A percentile compares a stretch with the other conserved stretches of the same genome.
These are phyloP conservation scores for Cherax quadricarinatus DNA, from an alignment of 1,140 invertebrate genomes.

Conservation along the genomic window DNA sequence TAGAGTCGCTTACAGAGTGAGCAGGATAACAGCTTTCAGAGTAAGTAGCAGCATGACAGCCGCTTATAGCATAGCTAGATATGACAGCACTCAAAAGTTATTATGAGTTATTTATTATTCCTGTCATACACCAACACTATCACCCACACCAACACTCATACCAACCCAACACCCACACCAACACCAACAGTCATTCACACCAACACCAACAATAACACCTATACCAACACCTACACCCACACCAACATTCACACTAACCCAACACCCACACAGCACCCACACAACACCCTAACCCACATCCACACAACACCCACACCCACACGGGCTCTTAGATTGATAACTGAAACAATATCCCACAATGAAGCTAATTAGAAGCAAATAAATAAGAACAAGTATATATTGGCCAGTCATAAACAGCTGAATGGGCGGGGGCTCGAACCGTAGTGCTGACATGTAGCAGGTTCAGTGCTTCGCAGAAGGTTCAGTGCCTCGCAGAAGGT, in stretches of 20 bases:
- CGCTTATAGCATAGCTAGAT: no score
- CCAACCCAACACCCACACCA: no score
- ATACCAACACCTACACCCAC: not conserved
- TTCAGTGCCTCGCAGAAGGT: no score
- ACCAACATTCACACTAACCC: no score
- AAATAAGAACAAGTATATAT: no score
- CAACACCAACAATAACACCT: no score
- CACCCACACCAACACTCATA: not conserved
- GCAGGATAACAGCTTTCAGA: conserved; percentile 1
- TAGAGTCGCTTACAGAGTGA: not conserved
- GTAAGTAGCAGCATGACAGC: no score
- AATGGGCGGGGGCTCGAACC: no score
- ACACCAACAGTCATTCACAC: not conserved
- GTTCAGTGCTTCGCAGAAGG: no score
- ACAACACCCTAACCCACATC: not conserved
- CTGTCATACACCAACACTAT: not conserved
- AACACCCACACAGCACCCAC: no score
- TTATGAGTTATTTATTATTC: conserved; percentile 21
- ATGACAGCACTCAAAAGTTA: conserved; percentile 31
- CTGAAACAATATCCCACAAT: not conserved
- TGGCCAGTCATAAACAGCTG: no score
- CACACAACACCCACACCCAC: not conserved
- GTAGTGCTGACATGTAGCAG: no score
- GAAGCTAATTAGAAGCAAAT: not conserved
- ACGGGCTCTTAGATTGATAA: not conserved